Evolutionary conservation across 2,888 invertebrate species (phyloP).

Genomic region (Darwinula stevensoni): DNA sequence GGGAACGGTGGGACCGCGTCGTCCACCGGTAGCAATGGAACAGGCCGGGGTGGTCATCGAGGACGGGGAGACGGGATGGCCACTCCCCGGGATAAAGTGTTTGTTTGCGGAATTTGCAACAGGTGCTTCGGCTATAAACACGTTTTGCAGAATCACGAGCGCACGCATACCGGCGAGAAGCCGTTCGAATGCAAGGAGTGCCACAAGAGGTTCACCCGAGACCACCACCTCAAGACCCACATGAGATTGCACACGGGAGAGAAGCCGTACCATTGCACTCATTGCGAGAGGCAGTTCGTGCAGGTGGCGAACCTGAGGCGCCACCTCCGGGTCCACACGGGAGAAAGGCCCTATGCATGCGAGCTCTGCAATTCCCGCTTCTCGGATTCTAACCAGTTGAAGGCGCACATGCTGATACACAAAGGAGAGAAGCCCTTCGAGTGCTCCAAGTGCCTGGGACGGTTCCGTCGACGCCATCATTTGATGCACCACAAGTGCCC

Average conservation of each 20-base stretch:
- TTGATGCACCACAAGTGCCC: conserved; percentile 57
- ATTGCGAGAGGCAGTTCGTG: conserved; percentile 71
- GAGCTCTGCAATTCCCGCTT: conserved; percentile 56
- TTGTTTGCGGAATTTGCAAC: conserved; percentile 60
- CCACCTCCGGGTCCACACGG: conserved; percentile 66
- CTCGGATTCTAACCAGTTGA: conserved; percentile 69
- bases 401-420: conserved; percentile 62
- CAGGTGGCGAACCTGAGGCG: conserved; percentile 72
- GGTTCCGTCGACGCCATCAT: conserved; percentile 59
- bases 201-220: conserved; percentile 67
- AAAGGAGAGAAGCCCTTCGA: conserved; percentile 67
- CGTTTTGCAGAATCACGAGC: conserved; percentile 72
- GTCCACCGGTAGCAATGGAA: too few relatives aligned
- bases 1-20: background rate
- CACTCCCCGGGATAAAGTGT: conserved; percentile 33
- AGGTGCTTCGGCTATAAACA: conserved; percentile 79
- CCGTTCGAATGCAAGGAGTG: conserved; percentile 76
- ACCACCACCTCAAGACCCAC: conserved; percentile 76
- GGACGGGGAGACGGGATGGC: background rate
- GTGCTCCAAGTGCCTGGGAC: conserved; percentile 42
- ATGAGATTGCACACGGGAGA: conserved; percentile 75
- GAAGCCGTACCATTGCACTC: conserved; percentile 67
- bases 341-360: conserved; percentile 64
- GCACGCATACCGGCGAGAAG: conserved; percentile 80
- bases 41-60: background rate